These are phyloP conservation scores for Agonopterix alstromeriana DNA, from an alignment of 2,888 invertebrate species.

Conservation along the genomic window DNA sequence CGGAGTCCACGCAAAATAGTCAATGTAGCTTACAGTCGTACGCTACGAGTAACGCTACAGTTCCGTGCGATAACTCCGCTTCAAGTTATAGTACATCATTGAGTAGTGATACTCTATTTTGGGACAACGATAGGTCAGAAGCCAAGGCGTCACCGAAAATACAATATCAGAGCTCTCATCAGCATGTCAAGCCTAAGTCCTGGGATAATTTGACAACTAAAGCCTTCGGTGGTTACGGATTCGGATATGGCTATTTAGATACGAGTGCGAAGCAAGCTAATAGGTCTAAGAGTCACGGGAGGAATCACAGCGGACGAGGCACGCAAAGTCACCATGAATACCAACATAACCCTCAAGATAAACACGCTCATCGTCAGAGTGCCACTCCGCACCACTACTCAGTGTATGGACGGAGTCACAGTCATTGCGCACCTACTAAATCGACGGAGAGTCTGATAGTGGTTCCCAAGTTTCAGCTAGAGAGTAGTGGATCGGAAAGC, in stretches of 20 bases:
- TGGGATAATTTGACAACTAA: constrained; percentile 94
- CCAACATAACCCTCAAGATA: constrained; percentile 54
- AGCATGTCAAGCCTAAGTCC: constrained; percentile 85
- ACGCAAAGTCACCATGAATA: constrained; percentile 73
- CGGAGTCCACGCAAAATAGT: constrained; percentile 83
- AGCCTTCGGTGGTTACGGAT: constrained; percentile 90
- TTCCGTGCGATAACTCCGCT: constrained; percentile 82
- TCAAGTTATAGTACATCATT: constrained; percentile 90
- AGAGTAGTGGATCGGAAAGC: constrained; percentile 79
- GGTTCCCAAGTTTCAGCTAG: constrained; percentile 79
- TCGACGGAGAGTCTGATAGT: constrained; percentile 88
- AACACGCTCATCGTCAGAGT: constrained; percentile 66
- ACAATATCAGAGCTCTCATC: constrained; percentile 64
- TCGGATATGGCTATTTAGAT: constrained; percentile 90
- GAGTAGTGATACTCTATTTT: constrained; percentile 91
- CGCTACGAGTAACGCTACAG: constrained; percentile 84
- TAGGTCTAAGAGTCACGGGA: constrained; percentile 64
- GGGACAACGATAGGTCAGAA: constrained; percentile 79
- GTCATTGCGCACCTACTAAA: constrained; percentile 81
- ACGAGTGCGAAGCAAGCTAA: constrained; percentile 64
- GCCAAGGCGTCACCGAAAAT: constrained; percentile 63
- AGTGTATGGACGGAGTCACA: constrained; percentile 66
- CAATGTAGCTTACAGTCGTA: constrained; percentile 90
- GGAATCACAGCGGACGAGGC: constrained; percentile 78
- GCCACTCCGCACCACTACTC: constrained; percentile 58